Percentiles rank a stretch among this genome's conserved stretches.
Evolutionary conservation across 2,797 vertebrate genomes (phyloP).

Genomic region (Hozukius guyotensis): DNA sequence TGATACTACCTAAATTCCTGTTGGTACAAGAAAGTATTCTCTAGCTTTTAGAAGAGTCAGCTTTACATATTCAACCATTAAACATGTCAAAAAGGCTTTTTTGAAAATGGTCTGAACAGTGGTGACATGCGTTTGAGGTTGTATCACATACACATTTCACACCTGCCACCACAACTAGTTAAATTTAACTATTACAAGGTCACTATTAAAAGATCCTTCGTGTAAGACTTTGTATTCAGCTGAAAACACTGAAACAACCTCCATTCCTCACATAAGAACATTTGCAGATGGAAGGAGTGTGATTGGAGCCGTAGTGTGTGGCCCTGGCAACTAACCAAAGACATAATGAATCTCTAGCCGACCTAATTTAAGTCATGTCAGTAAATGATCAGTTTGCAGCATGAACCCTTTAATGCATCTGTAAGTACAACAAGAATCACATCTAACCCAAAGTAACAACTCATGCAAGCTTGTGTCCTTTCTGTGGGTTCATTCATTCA

Average conservation of each 20-base stretch:
- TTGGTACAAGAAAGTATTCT: neutral
- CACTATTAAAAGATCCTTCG: conserved; percentile 8
- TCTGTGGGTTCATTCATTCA: neutral
- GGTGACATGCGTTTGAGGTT: neutral
- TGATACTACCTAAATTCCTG: neutral
- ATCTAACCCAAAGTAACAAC: conserved; percentile 10
- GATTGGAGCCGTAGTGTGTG: neutral
- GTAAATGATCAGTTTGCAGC: neutral
- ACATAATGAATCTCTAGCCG: neutral
- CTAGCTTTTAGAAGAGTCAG: neutral
- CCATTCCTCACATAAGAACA: neutral
- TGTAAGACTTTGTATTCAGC: neutral
- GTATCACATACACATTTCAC: neutral
- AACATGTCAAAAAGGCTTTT: conserved; percentile 6
- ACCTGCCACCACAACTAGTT: neutral
- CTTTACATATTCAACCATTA: neutral
- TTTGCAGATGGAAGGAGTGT: neutral
- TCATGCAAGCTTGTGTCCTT: neutral
- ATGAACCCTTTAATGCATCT: neutral
- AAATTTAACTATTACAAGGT: neutral
- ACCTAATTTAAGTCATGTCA: conserved; percentile 14
- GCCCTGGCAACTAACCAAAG: neutral
- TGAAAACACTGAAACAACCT: neutral
- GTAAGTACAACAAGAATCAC: neutral
- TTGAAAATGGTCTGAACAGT: neutral